These are phyloP conservation scores for Malacosoma neustria DNA, from an alignment of 2,888 invertebrate species.

Conservation along the genomic window DNA sequence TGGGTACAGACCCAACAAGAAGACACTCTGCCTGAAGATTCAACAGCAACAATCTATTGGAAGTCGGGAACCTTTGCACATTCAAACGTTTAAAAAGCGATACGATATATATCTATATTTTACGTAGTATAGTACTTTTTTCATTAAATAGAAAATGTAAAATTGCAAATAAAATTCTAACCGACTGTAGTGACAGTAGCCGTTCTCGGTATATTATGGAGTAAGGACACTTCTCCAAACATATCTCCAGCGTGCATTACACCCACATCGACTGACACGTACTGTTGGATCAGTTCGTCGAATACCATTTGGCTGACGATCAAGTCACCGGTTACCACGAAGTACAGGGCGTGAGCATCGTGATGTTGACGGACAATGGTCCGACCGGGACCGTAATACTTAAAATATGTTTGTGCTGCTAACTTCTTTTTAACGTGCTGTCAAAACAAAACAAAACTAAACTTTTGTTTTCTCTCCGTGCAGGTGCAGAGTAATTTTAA, in stretches of 20 bases:
- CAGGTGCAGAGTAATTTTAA: too few relatives aligned
- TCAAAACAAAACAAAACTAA: neutral
- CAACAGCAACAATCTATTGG: too few relatives aligned
- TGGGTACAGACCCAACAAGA: too few relatives aligned
- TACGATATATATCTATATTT: too few relatives aligned
- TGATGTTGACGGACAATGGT: slow-evolving; percentile 77
- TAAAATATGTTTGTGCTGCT: slow-evolving; percentile 76
- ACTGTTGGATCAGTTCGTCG: slow-evolving; percentile 64
- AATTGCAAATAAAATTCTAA: slow-evolving; percentile 33
- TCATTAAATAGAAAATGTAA: too few relatives aligned
- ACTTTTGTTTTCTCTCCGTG: too few relatives aligned
- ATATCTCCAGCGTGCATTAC: slow-evolving; percentile 73
- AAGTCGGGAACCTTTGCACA: too few relatives aligned
- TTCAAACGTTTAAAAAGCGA: too few relatives aligned
- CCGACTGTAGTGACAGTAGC: slow-evolving; percentile 75
- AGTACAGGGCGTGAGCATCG: slow-evolving; percentile 76
- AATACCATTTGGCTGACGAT: slow-evolving; percentile 60
- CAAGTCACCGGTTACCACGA: slow-evolving; percentile 76
- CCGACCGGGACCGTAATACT: slow-evolving; percentile 74
- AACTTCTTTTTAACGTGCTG: slow-evolving; percentile 76
- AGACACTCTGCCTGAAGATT: too few relatives aligned
- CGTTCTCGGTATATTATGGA: slow-evolving; percentile 76
- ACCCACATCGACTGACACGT: slow-evolving; percentile 61
- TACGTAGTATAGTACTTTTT: too few relatives aligned
- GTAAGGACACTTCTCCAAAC: slow-evolving; percentile 79